Percentiles rank a stretch among this genome's conserved stretches.
phyloP scores from a whole-genome alignment of 2,113 vertebrate species.

The Cynopterus brachyotis region DNA sequence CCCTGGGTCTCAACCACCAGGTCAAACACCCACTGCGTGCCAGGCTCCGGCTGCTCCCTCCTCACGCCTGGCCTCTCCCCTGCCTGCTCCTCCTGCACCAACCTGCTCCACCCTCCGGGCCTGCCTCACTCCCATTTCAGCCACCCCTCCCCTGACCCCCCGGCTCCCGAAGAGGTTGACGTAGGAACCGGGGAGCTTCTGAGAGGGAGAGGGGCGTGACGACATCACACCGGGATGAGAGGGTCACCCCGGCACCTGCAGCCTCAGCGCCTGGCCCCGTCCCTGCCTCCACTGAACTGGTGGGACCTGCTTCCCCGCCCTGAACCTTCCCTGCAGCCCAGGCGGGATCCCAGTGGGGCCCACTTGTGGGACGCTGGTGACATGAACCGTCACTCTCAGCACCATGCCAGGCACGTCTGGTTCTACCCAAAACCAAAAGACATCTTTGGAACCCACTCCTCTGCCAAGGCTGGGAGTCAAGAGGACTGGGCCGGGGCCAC shows the following conservation, averaged over 20 bases:
- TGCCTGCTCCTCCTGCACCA: accelerated
- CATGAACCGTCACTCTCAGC: not conserved
- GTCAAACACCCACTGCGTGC: not conserved
- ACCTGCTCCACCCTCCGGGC: not conserved
- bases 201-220: too few relatives aligned
- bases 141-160: not conserved
- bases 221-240: accelerated
- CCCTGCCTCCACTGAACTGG: not conserved
- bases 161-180: not conserved
- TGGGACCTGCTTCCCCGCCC: not conserved
- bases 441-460: not conserved
- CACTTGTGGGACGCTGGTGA: accelerated
- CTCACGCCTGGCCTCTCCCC: not conserved
- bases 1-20: too few relatives aligned
- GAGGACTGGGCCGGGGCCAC: not conserved
- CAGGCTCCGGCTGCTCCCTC: not conserved
- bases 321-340: not conserved
- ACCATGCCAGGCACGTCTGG: accelerated
- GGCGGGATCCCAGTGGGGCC: accelerated
- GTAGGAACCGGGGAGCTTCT: not conserved
- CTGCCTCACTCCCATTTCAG: not conserved
- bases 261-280: not conserved
- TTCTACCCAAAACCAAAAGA: not conserved
- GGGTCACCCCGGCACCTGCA: accelerated
- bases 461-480: not conserved